phyloP scores from a whole-genome alignment of 2,797 vertebrate species.

The Cossypha niveicapilla region DNA sequence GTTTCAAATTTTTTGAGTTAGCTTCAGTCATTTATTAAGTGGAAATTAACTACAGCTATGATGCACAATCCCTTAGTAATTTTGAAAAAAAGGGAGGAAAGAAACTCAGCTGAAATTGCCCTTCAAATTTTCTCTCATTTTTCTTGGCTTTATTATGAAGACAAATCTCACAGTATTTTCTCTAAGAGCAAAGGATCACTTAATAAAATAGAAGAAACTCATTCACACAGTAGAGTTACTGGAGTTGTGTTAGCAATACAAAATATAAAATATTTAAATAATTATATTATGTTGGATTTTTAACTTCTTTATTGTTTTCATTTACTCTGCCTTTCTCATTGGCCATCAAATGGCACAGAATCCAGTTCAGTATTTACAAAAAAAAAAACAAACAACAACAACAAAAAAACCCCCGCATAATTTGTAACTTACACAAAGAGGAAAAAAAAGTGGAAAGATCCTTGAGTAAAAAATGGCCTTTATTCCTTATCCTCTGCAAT shows the following conservation, averaged over 20 bases:
- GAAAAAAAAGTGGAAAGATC: no score
- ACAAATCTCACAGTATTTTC: neutral
- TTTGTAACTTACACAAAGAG: no score
- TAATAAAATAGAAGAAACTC: neutral
- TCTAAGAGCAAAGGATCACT: neutral
- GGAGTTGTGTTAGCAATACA: neutral
- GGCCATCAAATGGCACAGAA: neutral
- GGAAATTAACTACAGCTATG: neutral
- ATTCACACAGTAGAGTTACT: neutral
- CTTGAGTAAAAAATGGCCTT: neutral
- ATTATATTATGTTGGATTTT: rapidly evolving
- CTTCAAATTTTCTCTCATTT: neutral
- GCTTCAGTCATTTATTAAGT: neutral
- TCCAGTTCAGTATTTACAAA: neutral
- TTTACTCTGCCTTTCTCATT: neutral
- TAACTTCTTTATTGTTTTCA: neutral
- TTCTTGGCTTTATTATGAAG: neutral
- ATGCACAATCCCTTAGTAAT: neutral
- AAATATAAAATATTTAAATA: neutral
- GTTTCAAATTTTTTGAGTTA: neutral
- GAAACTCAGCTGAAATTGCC: neutral
- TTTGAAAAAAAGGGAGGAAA: neutral
- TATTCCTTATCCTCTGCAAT: neutral
- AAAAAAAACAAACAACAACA: no score
- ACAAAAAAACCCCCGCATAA: no score